Base-by-base conservation (phyloP, 1,140 invertebrate species). In the Helicoverpa armigera region DNA sequence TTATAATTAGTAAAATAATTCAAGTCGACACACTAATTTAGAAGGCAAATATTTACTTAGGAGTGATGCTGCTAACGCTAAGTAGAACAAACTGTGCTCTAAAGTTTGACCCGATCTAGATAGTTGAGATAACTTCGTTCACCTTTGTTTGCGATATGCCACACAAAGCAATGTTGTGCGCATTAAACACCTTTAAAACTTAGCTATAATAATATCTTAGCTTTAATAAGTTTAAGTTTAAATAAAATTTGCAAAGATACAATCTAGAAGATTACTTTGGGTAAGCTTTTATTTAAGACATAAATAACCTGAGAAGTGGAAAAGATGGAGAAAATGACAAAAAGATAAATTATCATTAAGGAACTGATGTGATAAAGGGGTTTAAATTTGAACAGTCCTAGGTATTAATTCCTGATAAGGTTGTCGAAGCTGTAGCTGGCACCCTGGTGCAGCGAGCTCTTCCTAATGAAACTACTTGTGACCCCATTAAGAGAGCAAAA, bases 401-500 rank as follows among this genome's bases (percentile, higher is more conserved):
- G 11, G 48, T 12, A 77, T 63, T 76, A 43, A 56, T 54, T 7
- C 11, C 23, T 54, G 54, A 50, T 14, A 56, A 72, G 67, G 75
- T 69, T 70, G 18, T 79, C 77, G 65, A 18, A 18, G 56, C 53
- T 14, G 31, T 35, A 18, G 1, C 35, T 53, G 63, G 58, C 60
- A 18, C 43, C 23, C 16, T 23, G 72, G 29, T 60, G 65, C 29
- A 67, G 75, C 75, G 35, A 79, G 53, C 56, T 63, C 80, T 53
- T 50, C 35, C 43, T 85, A 84, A 85, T 85, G 81, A 80, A 77
- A 83, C 75, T 78, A 69, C 76, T 82, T 56, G 74, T 14, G 72
- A 72, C 51, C 51, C 76, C 85, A 83, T 84, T 86, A 84, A 78
- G 18, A 54, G 56, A 82, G 63, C 82, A 84, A 81, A 84, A 86